A percentile compares a stretch with the other conserved stretches of the same genome.
Conservation (phyloP, 2,113 vertebrate genomes). For the Macquaria ambigua region DNA sequence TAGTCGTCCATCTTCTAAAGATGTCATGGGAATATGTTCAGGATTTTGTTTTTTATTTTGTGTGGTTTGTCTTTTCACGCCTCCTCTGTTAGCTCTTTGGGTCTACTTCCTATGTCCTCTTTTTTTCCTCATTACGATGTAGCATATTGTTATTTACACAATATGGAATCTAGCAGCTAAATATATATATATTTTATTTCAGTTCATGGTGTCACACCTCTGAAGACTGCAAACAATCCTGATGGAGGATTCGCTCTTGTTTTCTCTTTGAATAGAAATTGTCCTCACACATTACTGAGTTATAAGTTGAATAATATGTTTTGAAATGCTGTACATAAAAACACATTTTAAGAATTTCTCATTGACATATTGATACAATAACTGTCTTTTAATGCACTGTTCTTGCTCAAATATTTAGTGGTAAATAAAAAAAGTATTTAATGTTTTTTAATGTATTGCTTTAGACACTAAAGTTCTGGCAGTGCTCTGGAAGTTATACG, state of each 20-base stretch:
- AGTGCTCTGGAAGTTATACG: constrained; percentile 80
- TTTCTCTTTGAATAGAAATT: constrained; percentile 47
- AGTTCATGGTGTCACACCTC: constrained; percentile 76
- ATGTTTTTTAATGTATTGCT: constrained; percentile 91
- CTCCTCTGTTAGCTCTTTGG: constrained; percentile 1
- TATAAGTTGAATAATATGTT: constrained; percentile 64
- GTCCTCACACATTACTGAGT: constrained; percentile 63
- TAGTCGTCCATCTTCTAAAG: constrained; percentile 37
- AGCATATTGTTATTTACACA: constrained; percentile 75
- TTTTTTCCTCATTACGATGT: constrained; percentile 49
- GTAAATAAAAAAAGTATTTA: constrained; percentile 92
- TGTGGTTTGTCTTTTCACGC: background rate
- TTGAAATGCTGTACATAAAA: constrained; percentile 90
- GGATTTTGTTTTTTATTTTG: constrained; percentile 22
- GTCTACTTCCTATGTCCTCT: constrained; percentile 12
- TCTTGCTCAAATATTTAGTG: constrained; percentile 92
- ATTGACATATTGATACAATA: constrained; percentile 87
- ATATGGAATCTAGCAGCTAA: constrained; percentile 83
- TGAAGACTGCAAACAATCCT: constrained; percentile 51
- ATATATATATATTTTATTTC: constrained; percentile 77
- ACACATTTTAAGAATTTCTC: constrained; percentile 87
- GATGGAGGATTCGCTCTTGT: constrained; percentile 32
- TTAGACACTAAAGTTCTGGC: constrained; percentile 94
- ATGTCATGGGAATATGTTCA: constrained; percentile 46
- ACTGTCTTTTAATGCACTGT: constrained; percentile 93